These are phyloP conservation scores for Lophotriccus pileatus DNA, from an alignment of 2,797 vertebrate genomes.

Conservation along the genomic window DNA sequence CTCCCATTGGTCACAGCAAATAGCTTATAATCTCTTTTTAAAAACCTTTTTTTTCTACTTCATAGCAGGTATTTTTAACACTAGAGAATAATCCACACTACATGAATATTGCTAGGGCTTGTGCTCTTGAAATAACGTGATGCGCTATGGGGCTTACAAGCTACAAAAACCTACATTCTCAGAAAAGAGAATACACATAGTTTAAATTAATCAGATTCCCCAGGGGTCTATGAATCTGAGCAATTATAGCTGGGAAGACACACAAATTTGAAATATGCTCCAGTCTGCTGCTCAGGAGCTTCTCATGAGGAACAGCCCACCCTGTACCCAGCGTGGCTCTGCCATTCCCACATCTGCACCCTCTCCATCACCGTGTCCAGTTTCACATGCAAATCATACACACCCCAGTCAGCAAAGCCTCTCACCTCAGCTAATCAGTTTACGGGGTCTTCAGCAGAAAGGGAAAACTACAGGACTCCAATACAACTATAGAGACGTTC, in stretches of 20 bases:
- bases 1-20: not conserved
- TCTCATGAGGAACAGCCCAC: not conserved
- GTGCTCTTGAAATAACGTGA: not conserved
- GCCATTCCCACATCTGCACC: not conserved
- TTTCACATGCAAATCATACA: not conserved
- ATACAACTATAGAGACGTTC: not conserved
- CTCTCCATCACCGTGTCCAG: not conserved
- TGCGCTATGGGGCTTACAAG: not conserved
- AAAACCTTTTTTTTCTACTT: not conserved
- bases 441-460: not conserved
- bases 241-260: not conserved
- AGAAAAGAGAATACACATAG: not conserved
- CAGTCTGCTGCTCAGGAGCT: not conserved
- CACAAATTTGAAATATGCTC: not conserved
- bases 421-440: not conserved
- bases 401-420: not conserved
- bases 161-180: constrained; percentile 9
- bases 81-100: not conserved
- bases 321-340: not conserved
- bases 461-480: not conserved
- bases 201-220: constrained; percentile 28
- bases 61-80: not conserved
- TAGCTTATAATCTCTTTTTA: accelerated
- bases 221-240: not conserved
- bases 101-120: not conserved